These are phyloP conservation scores for Tinea pellionella DNA, from an alignment of 2,888 invertebrate genomes.

Conservation along the genomic window DNA sequence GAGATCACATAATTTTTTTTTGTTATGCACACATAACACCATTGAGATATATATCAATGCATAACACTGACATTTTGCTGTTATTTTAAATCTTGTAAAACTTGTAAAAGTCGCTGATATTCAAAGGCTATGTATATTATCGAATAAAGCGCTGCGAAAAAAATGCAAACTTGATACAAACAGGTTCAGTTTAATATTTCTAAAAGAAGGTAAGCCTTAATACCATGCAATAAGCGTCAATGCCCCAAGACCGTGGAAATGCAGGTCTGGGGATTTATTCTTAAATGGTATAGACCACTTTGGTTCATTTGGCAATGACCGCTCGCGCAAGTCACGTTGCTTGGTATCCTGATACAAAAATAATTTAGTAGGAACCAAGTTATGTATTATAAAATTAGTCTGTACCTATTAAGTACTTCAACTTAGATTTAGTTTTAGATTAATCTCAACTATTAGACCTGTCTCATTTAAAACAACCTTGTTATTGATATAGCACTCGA, in stretches of 20 bases:
- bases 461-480: not conserved
- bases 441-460: not conserved
- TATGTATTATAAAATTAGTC: too few relatives aligned
- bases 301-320: conserved; percentile 61
- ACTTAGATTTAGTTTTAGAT: conserved; percentile 19
- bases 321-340: conserved; percentile 19
- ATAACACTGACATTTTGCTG: not conserved
- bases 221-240: conserved; percentile 6
- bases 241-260: conserved; percentile 17
- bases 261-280: conserved; percentile 42
- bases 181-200: conserved; percentile 8
- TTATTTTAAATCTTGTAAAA: conserved; percentile 9
- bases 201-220: conserved; percentile 6
- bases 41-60: too few relatives aligned
- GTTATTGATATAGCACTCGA: not conserved
- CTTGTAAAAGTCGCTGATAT: conserved; percentile 1
- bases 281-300: conserved; percentile 58
- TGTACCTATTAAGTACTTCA: too few relatives aligned
- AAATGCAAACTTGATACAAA: conserved; percentile 4
- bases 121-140: conserved; percentile 3
- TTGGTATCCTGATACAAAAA: too few relatives aligned
- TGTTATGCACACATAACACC: too few relatives aligned
- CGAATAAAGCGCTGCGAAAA: conserved; percentile 7
- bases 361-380: too few relatives aligned
- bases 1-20: too few relatives aligned